Evolutionary conservation across 2,888 invertebrate species (phyloP).

Genomic region (Orthonevra nobilis): DNA sequence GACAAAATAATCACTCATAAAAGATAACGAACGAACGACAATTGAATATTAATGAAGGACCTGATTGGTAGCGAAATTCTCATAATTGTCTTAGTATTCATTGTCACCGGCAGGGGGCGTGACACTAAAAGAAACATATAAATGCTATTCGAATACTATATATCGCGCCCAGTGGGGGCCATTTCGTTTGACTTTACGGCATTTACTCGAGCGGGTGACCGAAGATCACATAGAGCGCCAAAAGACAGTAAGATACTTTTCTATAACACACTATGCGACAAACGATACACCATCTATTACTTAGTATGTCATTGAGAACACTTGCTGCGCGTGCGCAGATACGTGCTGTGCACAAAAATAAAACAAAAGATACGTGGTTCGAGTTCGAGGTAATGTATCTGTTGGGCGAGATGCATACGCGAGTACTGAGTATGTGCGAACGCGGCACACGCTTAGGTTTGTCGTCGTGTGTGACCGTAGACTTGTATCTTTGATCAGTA

Average conservation of each 20-base stretch:
- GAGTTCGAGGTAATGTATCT: slow-evolving; percentile 45
- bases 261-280: slow-evolving; percentile 11
- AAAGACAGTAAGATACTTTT: slow-evolving; percentile 27
- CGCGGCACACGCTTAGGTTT: slow-evolving; percentile 28
- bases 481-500: slow-evolving; percentile 63
- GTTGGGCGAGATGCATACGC: slow-evolving; percentile 5
- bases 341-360: slow-evolving; percentile 47
- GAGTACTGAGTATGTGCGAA: slow-evolving; percentile 3
- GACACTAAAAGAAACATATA: slow-evolving; percentile 3
- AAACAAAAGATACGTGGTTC: slow-evolving; percentile 29
- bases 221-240: too few relatives aligned
- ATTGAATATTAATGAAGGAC: slow-evolving; percentile 43
- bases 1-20: too few relatives aligned
- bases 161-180: slow-evolving; percentile 31
- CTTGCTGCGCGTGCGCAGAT: slow-evolving; percentile 59
- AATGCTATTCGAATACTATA: background rate
- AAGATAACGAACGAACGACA: slow-evolving; percentile 18
- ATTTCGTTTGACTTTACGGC: too few relatives aligned
- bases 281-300: slow-evolving; percentile 27
- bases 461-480: slow-evolving; percentile 58
- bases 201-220: slow-evolving; percentile 33
- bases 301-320: slow-evolving; percentile 56
- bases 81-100: slow-evolving; percentile 21
- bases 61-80: slow-evolving; percentile 39
- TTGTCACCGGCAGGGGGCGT: slow-evolving; percentile 21